Evolutionary conservation across 2,113 vertebrate genomes (phyloP), one percentile per base, ranked within the genome.

Genomic region (Albula goreensis): DNA sequence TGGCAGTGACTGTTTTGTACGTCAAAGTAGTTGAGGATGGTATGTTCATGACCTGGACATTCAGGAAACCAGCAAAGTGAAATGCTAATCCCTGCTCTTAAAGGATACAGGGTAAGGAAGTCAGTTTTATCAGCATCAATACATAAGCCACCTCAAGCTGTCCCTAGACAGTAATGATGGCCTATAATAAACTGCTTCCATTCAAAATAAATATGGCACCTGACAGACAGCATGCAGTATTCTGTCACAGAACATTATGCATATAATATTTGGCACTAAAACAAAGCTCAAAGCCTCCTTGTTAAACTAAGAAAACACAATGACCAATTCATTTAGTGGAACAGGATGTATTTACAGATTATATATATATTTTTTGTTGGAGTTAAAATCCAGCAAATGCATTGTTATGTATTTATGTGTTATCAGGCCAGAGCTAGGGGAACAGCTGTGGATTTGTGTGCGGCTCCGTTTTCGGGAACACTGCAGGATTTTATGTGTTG

Each of bases 321-420:
- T 89, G 60, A 87, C 87, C 63, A 74, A 86, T 80, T 83, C 83
- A 88, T 89, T 91, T 86, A 88, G 56, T 86, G 86, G 88, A 80
- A 89, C 60, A 5, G 60, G 19, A 66, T 66, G 60, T 19, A 41
- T 41, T 41, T 41, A 41, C 31, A 41, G 31, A 41, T 41, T 41
- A 1, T 41, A 41, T 41, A 41, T 41, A 41, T 41, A 41, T 41
- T 41, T 41, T 41, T 41, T 41, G 31, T 41, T 1, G 31, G 31
- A 41, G 31, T 41, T 41, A 41, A 41, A 41, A 41, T 66, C 60
- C 60, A 66, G 60, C 17, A 66, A 22, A 5, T 1, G 7, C 3
- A 19, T 22, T 66, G 60, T 22, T 66, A 15, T 80, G 41, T 10
- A 13, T 15, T 13, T 22, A n/a, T 19, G 1, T 11, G 49, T 17